These are phyloP conservation scores for Pseudopipra pipra DNA, from an alignment of 2,113 vertebrate species.

Conservation along the genomic window DNA sequence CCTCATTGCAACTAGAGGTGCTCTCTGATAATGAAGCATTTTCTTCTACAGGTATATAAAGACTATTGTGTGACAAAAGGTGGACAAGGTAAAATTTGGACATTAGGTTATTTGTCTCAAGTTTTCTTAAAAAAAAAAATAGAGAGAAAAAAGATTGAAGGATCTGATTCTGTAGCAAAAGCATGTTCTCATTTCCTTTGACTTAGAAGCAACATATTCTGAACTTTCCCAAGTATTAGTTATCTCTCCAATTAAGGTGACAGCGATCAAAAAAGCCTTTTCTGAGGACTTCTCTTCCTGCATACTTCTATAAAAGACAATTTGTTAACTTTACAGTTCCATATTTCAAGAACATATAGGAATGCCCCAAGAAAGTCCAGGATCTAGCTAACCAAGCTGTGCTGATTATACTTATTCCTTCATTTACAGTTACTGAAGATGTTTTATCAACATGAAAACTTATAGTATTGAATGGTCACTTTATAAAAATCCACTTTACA, in stretches of 20 bases:
- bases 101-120: background rate
- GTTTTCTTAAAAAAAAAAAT: background rate
- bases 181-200: background rate
- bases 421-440: conserved; percentile 15
- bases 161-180: background rate
- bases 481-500: conserved; percentile 42
- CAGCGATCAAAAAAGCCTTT: background rate
- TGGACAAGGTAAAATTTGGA: background rate
- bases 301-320: background rate
- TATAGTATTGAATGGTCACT: conserved; percentile 22
- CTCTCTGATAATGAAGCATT: background rate
- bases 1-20: background rate
- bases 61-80: background rate
- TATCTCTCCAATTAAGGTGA: background rate
- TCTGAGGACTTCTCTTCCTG: background rate
- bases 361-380: background rate
- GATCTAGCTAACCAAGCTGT: background rate
- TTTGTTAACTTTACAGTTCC: background rate
- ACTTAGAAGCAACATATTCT: background rate
- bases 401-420: background rate
- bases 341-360: background rate
- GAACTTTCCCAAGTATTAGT: background rate
- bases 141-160: background rate
- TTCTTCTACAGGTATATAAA: background rate
- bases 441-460: conserved; percentile 45